Conservation (phyloP, 2,113 vertebrate genomes). For the Ictalurus furcatus region DNA sequence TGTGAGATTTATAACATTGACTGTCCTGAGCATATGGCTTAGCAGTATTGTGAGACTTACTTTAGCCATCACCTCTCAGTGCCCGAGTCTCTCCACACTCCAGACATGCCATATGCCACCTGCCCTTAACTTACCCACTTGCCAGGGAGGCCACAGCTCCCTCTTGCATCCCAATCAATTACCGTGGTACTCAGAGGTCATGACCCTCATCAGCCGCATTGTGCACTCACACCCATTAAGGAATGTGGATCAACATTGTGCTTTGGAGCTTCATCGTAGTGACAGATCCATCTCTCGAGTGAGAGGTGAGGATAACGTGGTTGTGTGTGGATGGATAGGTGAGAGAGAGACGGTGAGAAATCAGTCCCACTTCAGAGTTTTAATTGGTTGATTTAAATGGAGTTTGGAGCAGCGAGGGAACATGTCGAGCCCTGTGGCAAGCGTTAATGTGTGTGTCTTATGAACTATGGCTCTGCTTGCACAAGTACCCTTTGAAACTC, state of each 20-base stretch:
- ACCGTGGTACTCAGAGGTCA: constrained; percentile 23
- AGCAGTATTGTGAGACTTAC: not conserved
- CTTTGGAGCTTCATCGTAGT: constrained; percentile 26
- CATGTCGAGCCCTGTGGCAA: constrained; percentile 27
- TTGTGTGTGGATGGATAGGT: constrained; percentile 36
- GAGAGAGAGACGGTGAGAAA: constrained; percentile 37
- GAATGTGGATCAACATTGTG: not conserved
- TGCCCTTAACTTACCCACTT: constrained; percentile 33
- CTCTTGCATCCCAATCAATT: constrained; percentile 41
- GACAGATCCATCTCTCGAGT: constrained; percentile 6
- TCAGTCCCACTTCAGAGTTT: constrained; percentile 49
- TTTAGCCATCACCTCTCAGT: constrained; percentile 17
- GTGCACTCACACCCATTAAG: not conserved
- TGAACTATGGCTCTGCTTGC: constrained; percentile 3
- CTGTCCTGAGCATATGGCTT: constrained; percentile 1
- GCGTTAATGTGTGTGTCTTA: constrained; percentile 9
- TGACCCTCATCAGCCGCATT: constrained; percentile 20
- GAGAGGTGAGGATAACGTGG: constrained; percentile 30
- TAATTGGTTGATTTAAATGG: constrained; percentile 52
- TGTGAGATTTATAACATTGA: not conserved
- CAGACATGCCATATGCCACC: constrained; percentile 46
- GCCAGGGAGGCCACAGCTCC: constrained; percentile 13
- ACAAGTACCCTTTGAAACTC: constrained; percentile 17
- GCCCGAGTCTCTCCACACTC: not conserved
- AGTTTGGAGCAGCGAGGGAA: constrained; percentile 28